These are phyloP conservation scores for Sebastes glaucus DNA, from an alignment of 2,797 vertebrate genomes.

Conservation along the genomic window DNA sequence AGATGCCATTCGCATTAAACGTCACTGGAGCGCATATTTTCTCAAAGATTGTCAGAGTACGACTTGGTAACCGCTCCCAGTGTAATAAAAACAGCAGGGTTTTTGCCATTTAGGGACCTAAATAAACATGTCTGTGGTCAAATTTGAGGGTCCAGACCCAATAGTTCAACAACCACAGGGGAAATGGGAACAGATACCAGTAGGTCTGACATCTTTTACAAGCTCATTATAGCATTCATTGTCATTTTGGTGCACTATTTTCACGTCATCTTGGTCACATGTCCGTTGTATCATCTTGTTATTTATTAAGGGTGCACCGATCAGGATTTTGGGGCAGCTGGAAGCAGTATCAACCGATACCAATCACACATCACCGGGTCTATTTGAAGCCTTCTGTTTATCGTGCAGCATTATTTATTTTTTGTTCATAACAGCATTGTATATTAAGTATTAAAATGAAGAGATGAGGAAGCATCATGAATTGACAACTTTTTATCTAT, in stretches of 20 bases:
- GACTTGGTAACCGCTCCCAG: slow-evolving; percentile 1
- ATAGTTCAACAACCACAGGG: slow-evolving; percentile 3
- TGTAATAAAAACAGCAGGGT: slow-evolving; percentile 20
- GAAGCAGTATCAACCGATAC: neutral
- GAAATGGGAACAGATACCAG: neutral
- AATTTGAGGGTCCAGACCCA: neutral
- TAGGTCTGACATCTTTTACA: neutral
- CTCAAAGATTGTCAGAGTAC: neutral
- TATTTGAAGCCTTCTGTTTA: neutral
- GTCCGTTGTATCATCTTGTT: neutral
- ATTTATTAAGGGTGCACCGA: neutral
- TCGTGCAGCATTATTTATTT: neutral
- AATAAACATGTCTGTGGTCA: slow-evolving; percentile 7
- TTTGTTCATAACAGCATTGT: neutral
- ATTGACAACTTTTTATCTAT: neutral
- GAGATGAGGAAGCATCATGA: neutral
- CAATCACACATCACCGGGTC: neutral
- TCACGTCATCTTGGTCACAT: neutral
- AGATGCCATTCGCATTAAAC: slow-evolving; percentile 33
- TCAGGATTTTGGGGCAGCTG: neutral
- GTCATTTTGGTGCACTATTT: neutral
- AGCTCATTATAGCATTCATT: neutral
- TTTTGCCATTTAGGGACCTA: slow-evolving; percentile 23
- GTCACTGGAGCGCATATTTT: slow-evolving; percentile 2
- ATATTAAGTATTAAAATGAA: neutral